Percentiles rank a stretch among this genome's conserved stretches.
Evolutionary conservation across 2,113 vertebrate genomes (phyloP).

Genomic region (Anseranas semipalmata): DNA sequence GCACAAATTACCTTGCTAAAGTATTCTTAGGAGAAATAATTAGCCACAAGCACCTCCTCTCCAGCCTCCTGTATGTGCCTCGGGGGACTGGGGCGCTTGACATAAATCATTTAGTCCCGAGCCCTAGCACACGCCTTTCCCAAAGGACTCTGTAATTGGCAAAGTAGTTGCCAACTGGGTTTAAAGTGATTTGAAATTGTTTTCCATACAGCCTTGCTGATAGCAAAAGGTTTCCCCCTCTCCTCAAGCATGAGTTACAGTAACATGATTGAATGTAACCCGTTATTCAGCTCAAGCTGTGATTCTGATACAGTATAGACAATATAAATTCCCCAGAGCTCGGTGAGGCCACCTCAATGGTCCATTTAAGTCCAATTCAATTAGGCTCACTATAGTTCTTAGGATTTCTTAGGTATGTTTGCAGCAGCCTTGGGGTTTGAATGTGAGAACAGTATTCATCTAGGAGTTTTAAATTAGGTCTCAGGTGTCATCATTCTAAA

Average conservation of each 20-base stretch:
- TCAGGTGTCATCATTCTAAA: conserved; percentile 86
- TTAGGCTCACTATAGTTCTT: conserved; percentile 86
- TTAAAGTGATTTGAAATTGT: conserved; percentile 88
- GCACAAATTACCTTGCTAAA: conserved; percentile 81
- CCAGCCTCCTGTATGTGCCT: conserved; percentile 72
- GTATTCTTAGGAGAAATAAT: conserved; percentile 88
- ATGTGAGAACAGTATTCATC: conserved; percentile 83
- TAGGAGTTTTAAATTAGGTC: conserved; percentile 88
- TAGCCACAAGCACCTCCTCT: conserved; percentile 80
- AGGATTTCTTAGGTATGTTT: conserved; percentile 83
- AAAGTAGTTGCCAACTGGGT: conserved; percentile 85
- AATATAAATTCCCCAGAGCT: conserved; percentile 84
- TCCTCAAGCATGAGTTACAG: conserved; percentile 85
- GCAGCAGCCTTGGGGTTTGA: conserved; percentile 83
- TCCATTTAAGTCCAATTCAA: conserved; percentile 88
- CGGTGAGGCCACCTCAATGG: conserved; percentile 82
- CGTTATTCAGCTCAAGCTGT: conserved; percentile 85
- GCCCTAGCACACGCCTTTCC: conserved; percentile 80
- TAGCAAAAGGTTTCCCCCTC: conserved; percentile 84
- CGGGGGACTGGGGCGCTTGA: conserved; percentile 77
- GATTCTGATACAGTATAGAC: conserved; percentile 86
- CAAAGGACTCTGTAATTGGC: conserved; percentile 83
- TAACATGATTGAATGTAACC: conserved; percentile 86
- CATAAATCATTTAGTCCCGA: conserved; percentile 86
- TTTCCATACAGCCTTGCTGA: conserved; percentile 84